A percentile compares a stretch with the other conserved stretches of the same genome.
Evolutionary conservation across 2,113 vertebrate genomes (phyloP).

Genomic region (Rhinogobius similis): DNA sequence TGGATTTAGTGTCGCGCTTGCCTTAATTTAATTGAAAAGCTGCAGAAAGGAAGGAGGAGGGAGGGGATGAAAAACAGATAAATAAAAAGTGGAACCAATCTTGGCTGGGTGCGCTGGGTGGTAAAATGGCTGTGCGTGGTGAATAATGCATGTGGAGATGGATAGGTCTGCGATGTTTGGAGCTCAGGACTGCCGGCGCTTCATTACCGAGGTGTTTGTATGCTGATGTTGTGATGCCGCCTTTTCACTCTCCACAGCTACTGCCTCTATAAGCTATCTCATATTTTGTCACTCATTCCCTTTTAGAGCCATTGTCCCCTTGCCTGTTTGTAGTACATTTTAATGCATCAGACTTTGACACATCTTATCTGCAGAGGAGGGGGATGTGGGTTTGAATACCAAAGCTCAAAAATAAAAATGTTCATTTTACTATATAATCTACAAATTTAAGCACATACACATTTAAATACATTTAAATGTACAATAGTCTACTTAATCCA

Average conservation of each 20-base stretch:
- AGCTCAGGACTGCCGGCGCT: conserved; percentile 66
- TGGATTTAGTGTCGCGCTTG: conserved; percentile 78
- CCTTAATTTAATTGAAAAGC: conserved; percentile 84
- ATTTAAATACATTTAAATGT: neutral
- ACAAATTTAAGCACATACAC: conserved; percentile 12
- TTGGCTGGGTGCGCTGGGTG: conserved; percentile 72
- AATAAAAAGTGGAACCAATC: conserved; percentile 81
- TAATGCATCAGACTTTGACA: conserved; percentile 18
- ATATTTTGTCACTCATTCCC: conserved; percentile 55
- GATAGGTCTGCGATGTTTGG: conserved; percentile 75
- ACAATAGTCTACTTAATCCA: neutral
- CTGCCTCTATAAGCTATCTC: conserved; percentile 58
- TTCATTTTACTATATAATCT: neutral
- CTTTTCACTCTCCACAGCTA: conserved; percentile 46
- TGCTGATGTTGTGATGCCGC: conserved; percentile 71
- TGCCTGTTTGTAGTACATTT: conserved; percentile 32
- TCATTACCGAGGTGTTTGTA: conserved; percentile 76
- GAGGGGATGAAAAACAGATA: conserved; percentile 73
- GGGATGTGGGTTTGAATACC: conserved; percentile 21
- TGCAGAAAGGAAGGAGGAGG: conserved; percentile 66
- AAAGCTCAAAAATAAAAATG: conserved; percentile 16
- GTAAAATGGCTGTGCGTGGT: conserved; percentile 74
- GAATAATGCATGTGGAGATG: conserved; percentile 82
- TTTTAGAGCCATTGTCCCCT: conserved; percentile 29
- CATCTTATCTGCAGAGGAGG: conserved; percentile 3